Base-by-base conservation (phyloP, 1,140 invertebrate species). In the Camponotus floridanus region DNA sequence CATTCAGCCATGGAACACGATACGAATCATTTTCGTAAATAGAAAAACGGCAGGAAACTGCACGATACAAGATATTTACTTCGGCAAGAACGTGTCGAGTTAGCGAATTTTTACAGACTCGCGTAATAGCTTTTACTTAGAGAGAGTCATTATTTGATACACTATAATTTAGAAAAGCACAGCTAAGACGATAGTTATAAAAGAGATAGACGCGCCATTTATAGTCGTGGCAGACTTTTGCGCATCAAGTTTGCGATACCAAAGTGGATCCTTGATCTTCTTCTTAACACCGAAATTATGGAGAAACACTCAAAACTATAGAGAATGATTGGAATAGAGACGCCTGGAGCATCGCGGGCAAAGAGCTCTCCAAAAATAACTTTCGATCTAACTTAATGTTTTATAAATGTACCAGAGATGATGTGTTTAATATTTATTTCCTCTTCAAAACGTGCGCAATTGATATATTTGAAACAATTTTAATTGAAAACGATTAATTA, bases 81-180 rank as follows among this genome's bases (percentile, higher is more conserved):
- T 3, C n/a, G 59, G 31, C 26, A 55, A 61, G 59, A 76, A 71
- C 31, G 21, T 11, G 8, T 26, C 39, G n/a, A 48, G 26, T 48
- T 73, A n/a, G 67, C 70, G 45, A 76, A 61, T 87, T 80, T 85
- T 89, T 71, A 57, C 73, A 39, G 1, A n/a, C 26, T 13, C 21
- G 13, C 45, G 74, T 86, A 85, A 91, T 88, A 48, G 87, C 76
- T 86, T 74, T 88, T 76, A 81, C 79, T 83, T 45, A 73, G 48
- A 71, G 88, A 68, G 48, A 71, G 88, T 61, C 71, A 89, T 89
- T 89, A 89, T 70, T 81, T 76, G 87, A 89, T 88, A 81, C 84
- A 65, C 88, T 76, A 59, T 89, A 86, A 89, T 89, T 88, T 88
- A 86, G 84, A 86, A 62, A 73, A 39, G 13, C 15, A 21, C 39